These are phyloP conservation scores for Apotomis betuletana DNA, from an alignment of 2,888 invertebrate genomes.

Conservation along the genomic window DNA sequence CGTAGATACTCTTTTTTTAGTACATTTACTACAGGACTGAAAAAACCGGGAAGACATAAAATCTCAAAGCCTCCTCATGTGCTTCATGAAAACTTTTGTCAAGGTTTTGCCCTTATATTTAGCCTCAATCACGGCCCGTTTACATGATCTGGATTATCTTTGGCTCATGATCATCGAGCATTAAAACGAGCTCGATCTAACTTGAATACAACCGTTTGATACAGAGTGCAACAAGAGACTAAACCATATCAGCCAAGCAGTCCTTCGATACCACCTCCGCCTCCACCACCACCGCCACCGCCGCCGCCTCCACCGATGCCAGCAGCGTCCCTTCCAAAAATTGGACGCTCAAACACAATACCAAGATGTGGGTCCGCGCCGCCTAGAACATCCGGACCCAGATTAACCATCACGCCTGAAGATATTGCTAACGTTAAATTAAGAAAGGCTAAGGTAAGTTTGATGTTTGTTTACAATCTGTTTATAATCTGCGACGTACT, in stretches of 20 bases:
- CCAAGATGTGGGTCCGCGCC: conserved; percentile 76
- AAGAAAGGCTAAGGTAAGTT: conserved; percentile 70
- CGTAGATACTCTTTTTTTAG: too few relatives aligned
- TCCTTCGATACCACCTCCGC: conserved; percentile 47
- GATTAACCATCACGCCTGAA: conserved; percentile 74
- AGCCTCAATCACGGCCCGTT: too few relatives aligned
- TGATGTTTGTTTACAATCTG: neutral
- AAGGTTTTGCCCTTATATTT: too few relatives aligned
- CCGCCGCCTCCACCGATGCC: conserved; percentile 65
- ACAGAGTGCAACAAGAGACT: conserved; percentile 23
- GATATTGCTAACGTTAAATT: conserved; percentile 78
- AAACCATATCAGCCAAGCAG: neutral
- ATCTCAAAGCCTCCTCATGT: too few relatives aligned
- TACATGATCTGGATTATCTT: too few relatives aligned
- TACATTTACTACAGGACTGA: too few relatives aligned
- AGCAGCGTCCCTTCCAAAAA: conserved; percentile 51
- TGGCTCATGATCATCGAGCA: too few relatives aligned
- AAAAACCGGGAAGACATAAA: too few relatives aligned
- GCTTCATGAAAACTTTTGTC: too few relatives aligned
- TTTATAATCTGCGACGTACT: neutral
- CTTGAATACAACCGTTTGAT: too few relatives aligned
- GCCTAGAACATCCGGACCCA: conserved; percentile 63
- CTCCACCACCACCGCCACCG: conserved; percentile 64
- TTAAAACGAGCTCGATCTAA: too few relatives aligned
- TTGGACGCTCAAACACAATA: conserved; percentile 65